Evolutionary conservation across 2,797 vertebrate genomes (phyloP).

Genomic region (Sciurus vulgaris): DNA sequence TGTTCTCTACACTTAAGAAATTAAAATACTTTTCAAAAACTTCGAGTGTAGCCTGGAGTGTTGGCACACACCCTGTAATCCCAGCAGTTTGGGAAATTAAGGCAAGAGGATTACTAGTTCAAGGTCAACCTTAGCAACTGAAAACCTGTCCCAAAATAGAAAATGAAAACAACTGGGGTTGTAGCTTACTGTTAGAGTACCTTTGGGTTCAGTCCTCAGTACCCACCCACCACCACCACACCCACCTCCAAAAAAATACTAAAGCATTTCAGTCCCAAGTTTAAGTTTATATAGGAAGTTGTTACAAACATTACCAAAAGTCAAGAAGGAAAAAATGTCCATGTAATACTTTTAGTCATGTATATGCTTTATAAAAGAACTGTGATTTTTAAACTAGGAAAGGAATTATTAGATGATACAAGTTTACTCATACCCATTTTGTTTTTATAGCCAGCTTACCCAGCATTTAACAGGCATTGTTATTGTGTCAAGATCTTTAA

Average conservation of each 20-base stretch:
- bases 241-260: too few species aligned
- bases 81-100: too few species aligned
- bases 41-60: neutral
- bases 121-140: too few species aligned
- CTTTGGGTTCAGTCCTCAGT: too few species aligned
- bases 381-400: slow-evolving; percentile 22
- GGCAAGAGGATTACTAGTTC: too few species aligned
- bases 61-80: too few species aligned
- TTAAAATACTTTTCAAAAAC: slow-evolving; percentile 42
- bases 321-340: neutral
- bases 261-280: slow-evolving; percentile 15
- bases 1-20: neutral
- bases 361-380: slow-evolving; percentile 1
- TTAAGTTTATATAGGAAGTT: slow-evolving; percentile 47
- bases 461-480: neutral
- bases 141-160: too few species aligned
- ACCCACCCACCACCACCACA: too few species aligned
- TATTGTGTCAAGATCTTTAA: neutral
- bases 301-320: slow-evolving; percentile 36
- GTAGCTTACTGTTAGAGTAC: too few species aligned
- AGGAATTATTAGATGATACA: neutral
- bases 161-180: too few species aligned
- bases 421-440: neutral
- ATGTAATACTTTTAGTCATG: neutral
- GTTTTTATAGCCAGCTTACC: neutral